Evolutionary conservation across 2,888 invertebrate species (phyloP).

Genomic region (Girardia tigrina): DNA sequence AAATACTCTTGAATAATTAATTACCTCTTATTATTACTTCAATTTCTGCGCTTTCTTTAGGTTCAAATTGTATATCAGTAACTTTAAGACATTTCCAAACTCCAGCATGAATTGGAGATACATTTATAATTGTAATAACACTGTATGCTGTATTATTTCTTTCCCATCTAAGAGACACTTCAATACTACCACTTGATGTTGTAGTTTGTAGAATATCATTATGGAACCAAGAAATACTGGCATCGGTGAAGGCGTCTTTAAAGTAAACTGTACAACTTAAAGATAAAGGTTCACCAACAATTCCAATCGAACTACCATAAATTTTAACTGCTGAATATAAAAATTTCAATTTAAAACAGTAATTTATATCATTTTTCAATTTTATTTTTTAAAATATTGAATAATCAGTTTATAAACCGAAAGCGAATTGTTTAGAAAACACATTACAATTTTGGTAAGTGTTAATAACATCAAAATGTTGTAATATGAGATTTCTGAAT

Average conservation of each 20-base stretch:
- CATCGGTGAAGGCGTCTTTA: background rate
- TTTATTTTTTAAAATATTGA: too few relatives aligned
- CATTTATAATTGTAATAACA: background rate
- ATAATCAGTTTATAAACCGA: too few relatives aligned
- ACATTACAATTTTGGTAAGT: too few relatives aligned
- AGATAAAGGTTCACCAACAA: background rate
- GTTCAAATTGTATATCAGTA: background rate
- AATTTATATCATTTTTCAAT: too few relatives aligned
- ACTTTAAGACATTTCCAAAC: background rate
- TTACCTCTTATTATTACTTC: too few relatives aligned
- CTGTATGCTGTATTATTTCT: background rate
- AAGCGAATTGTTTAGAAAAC: too few relatives aligned
- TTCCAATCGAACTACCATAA: background rate
- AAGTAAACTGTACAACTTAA: background rate
- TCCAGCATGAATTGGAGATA: background rate
- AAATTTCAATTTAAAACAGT: too few relatives aligned
- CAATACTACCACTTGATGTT: background rate
- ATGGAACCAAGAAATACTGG: background rate
- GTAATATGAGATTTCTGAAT: too few relatives aligned
- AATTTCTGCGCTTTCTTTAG: too few relatives aligned
- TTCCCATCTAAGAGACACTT: background rate
- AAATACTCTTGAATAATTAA: too few relatives aligned
- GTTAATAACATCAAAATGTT: too few relatives aligned
- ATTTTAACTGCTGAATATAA: background rate
- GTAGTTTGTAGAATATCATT: background rate